These are phyloP conservation scores for Ammodytes dubius DNA, from an alignment of 2,113 vertebrate genomes.

Conservation along the genomic window DNA sequence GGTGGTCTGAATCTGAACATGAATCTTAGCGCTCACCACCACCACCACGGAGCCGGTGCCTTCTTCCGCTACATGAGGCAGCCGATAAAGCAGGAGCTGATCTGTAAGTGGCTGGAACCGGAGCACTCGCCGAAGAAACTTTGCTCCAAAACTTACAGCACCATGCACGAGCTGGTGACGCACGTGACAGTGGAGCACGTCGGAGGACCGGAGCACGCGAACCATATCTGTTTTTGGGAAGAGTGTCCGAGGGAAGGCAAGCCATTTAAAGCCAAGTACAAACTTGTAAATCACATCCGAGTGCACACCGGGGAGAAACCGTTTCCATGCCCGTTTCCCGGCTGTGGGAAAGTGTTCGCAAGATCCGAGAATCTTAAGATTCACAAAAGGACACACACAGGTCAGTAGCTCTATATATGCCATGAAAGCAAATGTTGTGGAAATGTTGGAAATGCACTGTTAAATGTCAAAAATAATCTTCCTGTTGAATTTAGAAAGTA, in stretches of 20 bases:
- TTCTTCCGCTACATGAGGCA: constrained; percentile 99
- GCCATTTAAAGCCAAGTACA: constrained; percentile 99
- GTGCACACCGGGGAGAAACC: constrained; percentile 99
- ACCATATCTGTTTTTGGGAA: constrained; percentile 99
- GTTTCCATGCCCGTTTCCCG: constrained; percentile 98
- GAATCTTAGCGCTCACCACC: constrained; percentile 92
- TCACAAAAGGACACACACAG: constrained; percentile 99
- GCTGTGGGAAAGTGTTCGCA: constrained; percentile 99
- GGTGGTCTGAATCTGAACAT: constrained; percentile 93
- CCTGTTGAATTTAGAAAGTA: not conserved
- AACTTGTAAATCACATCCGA: constrained; percentile 99
- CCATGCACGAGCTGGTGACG: constrained; percentile 98
- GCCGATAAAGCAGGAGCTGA: constrained; percentile 98
- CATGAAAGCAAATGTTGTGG: constrained; percentile 1
- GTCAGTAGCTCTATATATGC: constrained; percentile 86
- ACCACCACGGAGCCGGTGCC: constrained; percentile 90
- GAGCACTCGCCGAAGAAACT: constrained; percentile 89
- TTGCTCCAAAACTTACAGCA: constrained; percentile 98
- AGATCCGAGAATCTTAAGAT: constrained; percentile 99
- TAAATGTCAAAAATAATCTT: not conserved
- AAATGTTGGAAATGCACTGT: not conserved
- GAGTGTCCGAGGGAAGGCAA: constrained; percentile 98
- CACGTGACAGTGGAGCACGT: constrained; percentile 99
- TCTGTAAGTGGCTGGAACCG: constrained; percentile 97
- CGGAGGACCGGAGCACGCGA: constrained; percentile 97